Evolutionary conservation across 1,140 invertebrate species (phyloP).

Genomic region (Lepidurus apus): DNA sequence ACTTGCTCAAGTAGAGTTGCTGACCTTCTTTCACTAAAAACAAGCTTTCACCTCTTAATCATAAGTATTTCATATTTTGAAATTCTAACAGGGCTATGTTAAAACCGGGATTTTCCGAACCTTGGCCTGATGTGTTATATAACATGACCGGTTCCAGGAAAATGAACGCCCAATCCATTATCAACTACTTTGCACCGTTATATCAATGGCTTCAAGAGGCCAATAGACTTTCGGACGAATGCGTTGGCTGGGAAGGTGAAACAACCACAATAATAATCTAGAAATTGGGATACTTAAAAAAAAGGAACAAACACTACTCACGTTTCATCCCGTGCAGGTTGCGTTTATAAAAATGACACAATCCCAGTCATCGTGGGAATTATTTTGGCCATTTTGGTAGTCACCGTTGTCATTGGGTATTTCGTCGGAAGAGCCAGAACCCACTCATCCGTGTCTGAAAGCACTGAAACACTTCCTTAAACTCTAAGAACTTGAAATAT

Average conservation of each 20-base stretch:
- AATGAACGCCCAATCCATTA: conserved; percentile 43
- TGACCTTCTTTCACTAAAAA: too few relatives aligned
- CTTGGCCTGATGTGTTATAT: conserved; percentile 47
- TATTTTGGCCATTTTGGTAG: conserved; percentile 49
- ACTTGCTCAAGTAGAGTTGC: conserved; percentile 39
- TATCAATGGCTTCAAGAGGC: conserved; percentile 36
- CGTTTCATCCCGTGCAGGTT: background rate
- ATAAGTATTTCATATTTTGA: background rate
- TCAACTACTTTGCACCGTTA: conserved; percentile 41
- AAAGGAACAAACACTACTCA: background rate
- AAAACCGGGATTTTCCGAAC: conserved; percentile 45
- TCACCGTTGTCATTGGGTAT: conserved; percentile 52
- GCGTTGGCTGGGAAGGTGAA: conserved; percentile 37
- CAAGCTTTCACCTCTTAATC: too few relatives aligned
- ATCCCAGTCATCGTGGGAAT: conserved; percentile 53
- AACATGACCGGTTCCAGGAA: conserved; percentile 44
- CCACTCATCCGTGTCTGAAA: background rate
- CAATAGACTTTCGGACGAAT: conserved; percentile 35
- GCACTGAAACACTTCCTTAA: background rate
- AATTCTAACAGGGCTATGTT: conserved; percentile 45
- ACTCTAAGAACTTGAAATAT: background rate
- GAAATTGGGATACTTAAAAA: conserved; percentile 16
- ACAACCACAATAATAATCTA: background rate
- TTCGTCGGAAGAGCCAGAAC: conserved; percentile 47
- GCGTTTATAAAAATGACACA: conserved; percentile 36